Conservation (phyloP, 1,140 invertebrate species). For the Venustaconcha ellipsiformis region DNA sequence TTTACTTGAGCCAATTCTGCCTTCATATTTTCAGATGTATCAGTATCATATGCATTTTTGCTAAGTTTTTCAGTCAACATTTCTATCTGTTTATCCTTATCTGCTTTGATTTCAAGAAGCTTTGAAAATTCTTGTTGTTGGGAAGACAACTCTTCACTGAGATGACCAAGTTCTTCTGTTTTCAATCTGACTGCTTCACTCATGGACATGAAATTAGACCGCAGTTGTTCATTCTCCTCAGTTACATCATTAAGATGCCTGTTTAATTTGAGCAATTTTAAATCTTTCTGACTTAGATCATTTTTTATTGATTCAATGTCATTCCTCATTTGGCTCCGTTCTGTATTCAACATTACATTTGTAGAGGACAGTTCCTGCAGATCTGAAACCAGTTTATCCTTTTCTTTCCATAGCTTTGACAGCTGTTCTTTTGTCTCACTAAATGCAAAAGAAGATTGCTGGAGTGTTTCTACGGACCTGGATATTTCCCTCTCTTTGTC, state of each 20-base stretch:
- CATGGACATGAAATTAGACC: too few relatives aligned
- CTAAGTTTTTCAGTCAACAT: constrained; percentile 17
- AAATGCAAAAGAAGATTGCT: neutral
- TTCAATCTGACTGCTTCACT: too few relatives aligned
- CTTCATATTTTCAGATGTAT: constrained; percentile 1
- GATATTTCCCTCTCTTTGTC: too few relatives aligned
- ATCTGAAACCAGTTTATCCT: constrained; percentile 25
- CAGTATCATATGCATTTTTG: constrained; percentile 1
- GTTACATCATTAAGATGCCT: too few relatives aligned
- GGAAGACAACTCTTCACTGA: too few relatives aligned
- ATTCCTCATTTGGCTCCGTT: constrained; percentile 12
- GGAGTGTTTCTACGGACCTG: too few relatives aligned
- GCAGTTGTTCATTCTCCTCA: too few relatives aligned
- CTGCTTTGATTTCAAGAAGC: constrained; percentile 6
- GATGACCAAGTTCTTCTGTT: too few relatives aligned
- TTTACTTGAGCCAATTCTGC: constrained; percentile 18
- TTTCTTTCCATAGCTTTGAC: constrained; percentile 15
- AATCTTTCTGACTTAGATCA: constrained; percentile 2
- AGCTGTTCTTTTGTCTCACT: neutral
- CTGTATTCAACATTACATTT: constrained; percentile 24
- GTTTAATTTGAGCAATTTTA: too few relatives aligned
- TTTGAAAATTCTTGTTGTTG: neutral
- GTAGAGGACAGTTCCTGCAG: constrained; percentile 21
- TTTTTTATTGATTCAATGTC: constrained; percentile 26
- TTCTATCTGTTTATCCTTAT: constrained; percentile 29